Evolutionary conservation across 2,113 vertebrate species (phyloP).

Genomic region (Dryoscopus gambensis): DNA sequence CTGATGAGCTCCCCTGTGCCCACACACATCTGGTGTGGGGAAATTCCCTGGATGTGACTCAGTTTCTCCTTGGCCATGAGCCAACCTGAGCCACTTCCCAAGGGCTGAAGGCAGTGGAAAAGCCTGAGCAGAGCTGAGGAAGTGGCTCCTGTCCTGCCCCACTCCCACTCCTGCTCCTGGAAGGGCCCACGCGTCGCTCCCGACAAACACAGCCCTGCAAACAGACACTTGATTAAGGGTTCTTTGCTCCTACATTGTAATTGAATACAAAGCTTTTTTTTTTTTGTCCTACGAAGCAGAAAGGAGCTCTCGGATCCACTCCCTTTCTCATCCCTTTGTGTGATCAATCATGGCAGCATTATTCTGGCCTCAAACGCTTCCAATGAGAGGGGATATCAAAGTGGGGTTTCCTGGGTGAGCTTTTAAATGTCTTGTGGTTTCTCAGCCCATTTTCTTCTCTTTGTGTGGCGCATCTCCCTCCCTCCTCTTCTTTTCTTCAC

Average conservation of each 20-base stretch:
- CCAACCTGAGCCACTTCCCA: not conserved
- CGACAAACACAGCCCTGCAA: not conserved
- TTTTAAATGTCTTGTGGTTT: constrained; percentile 33
- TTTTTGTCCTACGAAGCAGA: not conserved
- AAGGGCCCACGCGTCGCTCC: fast-evolving
- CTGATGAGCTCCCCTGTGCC: not conserved
- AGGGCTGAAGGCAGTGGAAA: not conserved
- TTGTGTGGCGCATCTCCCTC: constrained; percentile 3
- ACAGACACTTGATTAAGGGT: not conserved
- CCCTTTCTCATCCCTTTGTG: not conserved
- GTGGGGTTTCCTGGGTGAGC: constrained; percentile 22
- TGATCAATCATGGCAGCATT: constrained; percentile 10
- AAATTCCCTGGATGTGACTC: not conserved
- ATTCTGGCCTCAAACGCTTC: not conserved
- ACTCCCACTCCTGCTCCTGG: not conserved
- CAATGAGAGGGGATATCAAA: constrained; percentile 56
- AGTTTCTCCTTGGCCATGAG: not conserved
- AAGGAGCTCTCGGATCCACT: not conserved
- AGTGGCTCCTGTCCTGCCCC: not conserved
- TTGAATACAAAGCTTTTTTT: not conserved
- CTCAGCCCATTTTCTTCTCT: constrained; percentile 42
- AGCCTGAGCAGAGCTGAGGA: not conserved
- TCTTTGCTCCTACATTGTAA: not conserved
- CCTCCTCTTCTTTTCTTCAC: constrained; percentile 15
- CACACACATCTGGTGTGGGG: fast-evolving